Evolutionary conservation across 2,888 invertebrate genomes (phyloP), one percentile per base, ranked within the genome.

Genomic region (Mycalesis mineus): DNA sequence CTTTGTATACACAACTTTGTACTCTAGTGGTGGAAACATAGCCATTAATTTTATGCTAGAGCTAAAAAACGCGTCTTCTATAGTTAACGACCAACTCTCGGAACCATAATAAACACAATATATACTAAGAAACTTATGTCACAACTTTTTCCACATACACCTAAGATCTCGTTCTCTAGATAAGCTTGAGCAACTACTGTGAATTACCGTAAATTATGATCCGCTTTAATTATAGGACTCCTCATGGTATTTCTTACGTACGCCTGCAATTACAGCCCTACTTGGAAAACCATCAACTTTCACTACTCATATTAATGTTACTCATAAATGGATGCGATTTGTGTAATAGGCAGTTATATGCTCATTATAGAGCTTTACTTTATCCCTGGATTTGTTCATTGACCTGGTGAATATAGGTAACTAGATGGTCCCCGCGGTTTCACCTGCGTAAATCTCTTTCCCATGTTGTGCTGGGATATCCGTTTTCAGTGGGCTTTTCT

Each of bases 291-390:
- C 36, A 45, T 45, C 54, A 49, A 60, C 57, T 60, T 57, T 60
- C 57, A 57, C 57, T 50, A 39, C 49, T 50, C 40, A 50, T 40
- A 40, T 29, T 29, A 28, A 50, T 50, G 22, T 50, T 50, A 40
- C 39, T 40, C 50, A 50, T 50, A 50, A 50, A 40, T 50, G 40
- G 39, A 29, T 40, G 50, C 14, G 50, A 50, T 50, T 50, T 50
- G 50, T 50, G 50, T 5, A 39, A 50, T 47, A 47, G 15, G 36
- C 36, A 36, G 11, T 9, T 33, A 33, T 15, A 6, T 33, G 45
- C 7, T 6, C 7, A 44, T 13, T 13, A 28, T 28, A 3, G 80
- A 79, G 81, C 81, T 36, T 11, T 11, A 36, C 11, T 36, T 11
- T 11, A 11, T 36, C 9, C 22, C 22, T 4, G 22, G 22, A 22